Conservation (phyloP, 2,797 vertebrate species). For the Alfaro cultratus region DNA sequence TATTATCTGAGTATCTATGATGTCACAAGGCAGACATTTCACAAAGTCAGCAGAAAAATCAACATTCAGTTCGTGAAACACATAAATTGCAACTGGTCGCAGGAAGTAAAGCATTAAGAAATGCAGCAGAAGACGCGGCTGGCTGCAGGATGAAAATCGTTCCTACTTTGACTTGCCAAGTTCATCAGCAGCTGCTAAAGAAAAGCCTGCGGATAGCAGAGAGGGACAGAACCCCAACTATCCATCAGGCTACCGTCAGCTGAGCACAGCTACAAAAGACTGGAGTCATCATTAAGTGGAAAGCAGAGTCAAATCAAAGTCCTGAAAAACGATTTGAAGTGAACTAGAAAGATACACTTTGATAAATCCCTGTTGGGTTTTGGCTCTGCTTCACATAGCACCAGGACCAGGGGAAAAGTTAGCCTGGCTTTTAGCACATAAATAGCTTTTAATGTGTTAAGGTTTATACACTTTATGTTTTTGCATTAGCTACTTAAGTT, state of each 20-base stretch:
- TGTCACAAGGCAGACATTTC: conserved; percentile 1
- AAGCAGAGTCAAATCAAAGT: conserved; percentile 2
- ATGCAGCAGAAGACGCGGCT: background rate
- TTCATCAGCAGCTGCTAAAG: conserved; percentile 59
- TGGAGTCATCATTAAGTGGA: background rate
- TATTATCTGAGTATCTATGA: background rate
- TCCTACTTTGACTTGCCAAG: conserved; percentile 39
- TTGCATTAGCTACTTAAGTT: background rate
- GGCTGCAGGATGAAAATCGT: conserved; percentile 23
- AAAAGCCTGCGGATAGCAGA: conserved; percentile 39
- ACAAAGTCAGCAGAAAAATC: background rate
- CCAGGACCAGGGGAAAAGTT: background rate
- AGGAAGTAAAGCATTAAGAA: background rate
- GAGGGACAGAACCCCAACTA: conserved; percentile 18
- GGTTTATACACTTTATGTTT: background rate
- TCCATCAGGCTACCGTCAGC: conserved; percentile 5
- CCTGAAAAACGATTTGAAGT: background rate
- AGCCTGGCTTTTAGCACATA: background rate
- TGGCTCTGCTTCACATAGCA: background rate
- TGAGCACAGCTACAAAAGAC: background rate
- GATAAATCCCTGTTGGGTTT: background rate
- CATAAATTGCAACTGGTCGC: background rate
- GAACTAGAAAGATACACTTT: background rate
- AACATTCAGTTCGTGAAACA: background rate
- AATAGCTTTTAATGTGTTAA: background rate